Conservation (phyloP, 2,888 invertebrate species). For the Coremacera marginata region DNA sequence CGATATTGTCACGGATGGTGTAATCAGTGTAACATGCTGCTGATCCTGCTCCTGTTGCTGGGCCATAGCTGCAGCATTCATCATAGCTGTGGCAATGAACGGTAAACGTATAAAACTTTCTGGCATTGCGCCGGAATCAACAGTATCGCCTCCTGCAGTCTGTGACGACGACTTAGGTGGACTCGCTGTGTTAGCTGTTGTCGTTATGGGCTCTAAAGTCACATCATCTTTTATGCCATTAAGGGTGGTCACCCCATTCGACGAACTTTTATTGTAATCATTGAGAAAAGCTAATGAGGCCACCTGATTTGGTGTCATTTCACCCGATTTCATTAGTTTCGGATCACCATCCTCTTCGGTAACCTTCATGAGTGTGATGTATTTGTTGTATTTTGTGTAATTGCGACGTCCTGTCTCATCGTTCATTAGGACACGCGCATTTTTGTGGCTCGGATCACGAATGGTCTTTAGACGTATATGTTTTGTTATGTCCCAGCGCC, state of each 20-base stretch:
- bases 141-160: no score
- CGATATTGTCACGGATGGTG: constrained; percentile 64
- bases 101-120: constrained; percentile 62
- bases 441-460: constrained; percentile 84
- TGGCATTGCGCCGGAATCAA: not conserved
- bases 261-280: constrained; percentile 69
- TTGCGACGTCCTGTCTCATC: constrained; percentile 92
- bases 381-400: constrained; percentile 93
- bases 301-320: constrained; percentile 70
- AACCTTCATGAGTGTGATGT: constrained; percentile 80
- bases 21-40: constrained; percentile 59
- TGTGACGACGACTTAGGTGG: no score
- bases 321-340: constrained; percentile 69
- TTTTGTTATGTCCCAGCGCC: constrained; percentile 97
- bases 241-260: constrained; percentile 43
- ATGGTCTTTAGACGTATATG: constrained; percentile 92
- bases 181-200: constrained; percentile 16
- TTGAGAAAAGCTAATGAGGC: constrained; percentile 71
- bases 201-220: constrained; percentile 59
- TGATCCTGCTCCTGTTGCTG: constrained; percentile 57
- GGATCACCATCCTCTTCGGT: constrained; percentile 71
- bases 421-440: constrained; percentile 88
- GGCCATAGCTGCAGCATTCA: constrained; percentile 62
- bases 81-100: constrained; percentile 63
- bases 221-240: constrained; percentile 56